These are phyloP conservation scores for Patagioenas fasciata DNA, from an alignment of 2,113 vertebrate species.

Conservation along the genomic window DNA sequence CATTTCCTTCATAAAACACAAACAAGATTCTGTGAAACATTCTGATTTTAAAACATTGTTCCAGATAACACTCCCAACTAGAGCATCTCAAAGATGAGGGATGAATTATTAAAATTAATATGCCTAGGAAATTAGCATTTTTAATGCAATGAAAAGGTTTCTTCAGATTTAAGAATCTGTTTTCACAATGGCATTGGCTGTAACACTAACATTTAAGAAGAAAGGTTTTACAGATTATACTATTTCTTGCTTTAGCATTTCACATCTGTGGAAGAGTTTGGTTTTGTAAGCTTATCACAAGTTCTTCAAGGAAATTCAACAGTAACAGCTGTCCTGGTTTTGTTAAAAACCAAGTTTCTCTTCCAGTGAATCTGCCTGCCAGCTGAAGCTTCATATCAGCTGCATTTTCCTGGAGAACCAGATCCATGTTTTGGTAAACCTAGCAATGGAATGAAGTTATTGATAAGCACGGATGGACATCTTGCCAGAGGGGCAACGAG, in stretches of 20 bases:
- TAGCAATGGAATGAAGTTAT: too few species aligned
- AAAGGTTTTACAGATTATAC: neutral
- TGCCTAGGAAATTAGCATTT: neutral
- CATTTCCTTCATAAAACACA: neutral
- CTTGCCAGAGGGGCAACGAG: too few species aligned
- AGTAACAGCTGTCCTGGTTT: too few species aligned
- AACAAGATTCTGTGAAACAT: neutral
- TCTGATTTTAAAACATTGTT: neutral
- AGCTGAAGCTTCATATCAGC: too few species aligned
- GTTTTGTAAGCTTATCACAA: neutral
- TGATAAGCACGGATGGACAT: too few species aligned
- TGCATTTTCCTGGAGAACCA: too few species aligned
- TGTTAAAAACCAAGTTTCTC: too few species aligned
- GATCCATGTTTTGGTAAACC: too few species aligned
- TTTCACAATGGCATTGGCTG: neutral
- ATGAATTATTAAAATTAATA: neutral
- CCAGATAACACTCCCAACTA: neutral
- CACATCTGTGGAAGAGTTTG: neutral
- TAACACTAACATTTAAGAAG: neutral
- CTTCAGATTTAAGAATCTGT: neutral
- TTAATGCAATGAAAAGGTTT: neutral
- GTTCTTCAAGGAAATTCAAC: neutral
- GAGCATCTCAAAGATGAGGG: neutral
- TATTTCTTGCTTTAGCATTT: neutral
- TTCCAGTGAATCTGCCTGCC: too few species aligned